Evolutionary conservation across 1,140 invertebrate genomes (phyloP).

Genomic region (Acromyrmex heyeri): DNA sequence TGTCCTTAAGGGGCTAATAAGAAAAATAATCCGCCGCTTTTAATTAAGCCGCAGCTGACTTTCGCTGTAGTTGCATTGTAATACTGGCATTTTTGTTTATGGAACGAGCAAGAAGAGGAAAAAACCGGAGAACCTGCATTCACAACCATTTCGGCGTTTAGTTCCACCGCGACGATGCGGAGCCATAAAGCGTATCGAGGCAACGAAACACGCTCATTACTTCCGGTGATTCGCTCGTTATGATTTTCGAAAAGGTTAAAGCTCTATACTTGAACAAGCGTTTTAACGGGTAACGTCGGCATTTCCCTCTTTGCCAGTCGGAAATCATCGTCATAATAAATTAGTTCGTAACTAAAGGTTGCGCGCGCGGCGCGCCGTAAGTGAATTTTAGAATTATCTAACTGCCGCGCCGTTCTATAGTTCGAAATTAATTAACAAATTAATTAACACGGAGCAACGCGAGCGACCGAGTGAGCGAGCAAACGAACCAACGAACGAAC

Average conservation of each 20-base stretch:
- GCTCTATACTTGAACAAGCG: not conserved
- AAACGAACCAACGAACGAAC: not conserved
- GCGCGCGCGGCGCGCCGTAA: slow-evolving; percentile 47
- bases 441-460: slow-evolving; percentile 41
- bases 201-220: slow-evolving; percentile 40
- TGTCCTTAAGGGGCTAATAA: slow-evolving; percentile 50
- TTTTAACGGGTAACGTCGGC: slow-evolving; percentile 15
- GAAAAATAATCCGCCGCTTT: slow-evolving; percentile 53
- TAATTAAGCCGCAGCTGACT: slow-evolving; percentile 62
- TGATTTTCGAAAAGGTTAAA: slow-evolving; percentile 18
- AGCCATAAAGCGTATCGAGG: slow-evolving; percentile 31
- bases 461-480: not conserved
- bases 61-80: not conserved
- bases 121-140: not conserved
- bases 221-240: slow-evolving; percentile 39
- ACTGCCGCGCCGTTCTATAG: slow-evolving; percentile 58
- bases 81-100: slow-evolving; percentile 44
- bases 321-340: slow-evolving; percentile 61
- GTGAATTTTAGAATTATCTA: slow-evolving; percentile 62
- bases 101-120: not conserved
- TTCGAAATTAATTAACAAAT: slow-evolving; percentile 64
- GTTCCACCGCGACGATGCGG: slow-evolving; percentile 42
- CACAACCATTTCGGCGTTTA: slow-evolving; percentile 18
- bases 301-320: slow-evolving; percentile 26
- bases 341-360: slow-evolving; percentile 59